These are phyloP conservation scores for Standfussiana lucernea DNA, from an alignment of 2,888 invertebrate genomes.

Conservation along the genomic window DNA sequence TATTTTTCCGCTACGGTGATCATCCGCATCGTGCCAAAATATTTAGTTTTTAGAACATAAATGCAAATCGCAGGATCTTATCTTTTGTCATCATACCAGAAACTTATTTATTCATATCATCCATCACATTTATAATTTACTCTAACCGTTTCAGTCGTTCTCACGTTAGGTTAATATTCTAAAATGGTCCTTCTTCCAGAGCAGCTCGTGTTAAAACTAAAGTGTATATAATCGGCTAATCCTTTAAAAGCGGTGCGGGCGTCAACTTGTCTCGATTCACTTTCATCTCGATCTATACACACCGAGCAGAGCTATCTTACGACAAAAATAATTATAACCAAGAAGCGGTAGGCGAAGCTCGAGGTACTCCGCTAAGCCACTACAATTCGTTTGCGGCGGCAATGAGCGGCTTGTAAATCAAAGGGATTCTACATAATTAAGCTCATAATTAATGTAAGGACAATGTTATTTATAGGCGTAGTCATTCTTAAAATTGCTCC, in stretches of 20 bases:
- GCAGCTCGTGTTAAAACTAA: slow-evolving; percentile 57
- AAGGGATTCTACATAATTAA: slow-evolving; percentile 90
- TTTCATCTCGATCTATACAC: slow-evolving; percentile 86
- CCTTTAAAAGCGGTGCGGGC: slow-evolving; percentile 82
- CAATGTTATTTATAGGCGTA: slow-evolving; percentile 88
- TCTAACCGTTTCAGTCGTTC: neutral
- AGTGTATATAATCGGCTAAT: slow-evolving; percentile 78
- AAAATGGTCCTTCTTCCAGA: slow-evolving; percentile 7
- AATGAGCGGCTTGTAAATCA: slow-evolving; percentile 90
- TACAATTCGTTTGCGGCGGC: slow-evolving; percentile 90
- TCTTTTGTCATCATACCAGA: neutral
- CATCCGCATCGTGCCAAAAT: neutral
- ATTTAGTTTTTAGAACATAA: neutral
- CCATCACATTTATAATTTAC: neutral
- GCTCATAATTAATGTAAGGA: slow-evolving; percentile 90
- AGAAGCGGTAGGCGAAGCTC: slow-evolving; percentile 81
- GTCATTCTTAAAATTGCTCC: slow-evolving; percentile 89
- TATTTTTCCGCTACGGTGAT: neutral
- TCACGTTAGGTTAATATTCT: slow-evolving; percentile 12
- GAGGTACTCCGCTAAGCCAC: slow-evolving; percentile 88
- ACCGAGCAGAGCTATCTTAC: slow-evolving; percentile 76
- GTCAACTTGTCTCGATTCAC: slow-evolving; percentile 86
- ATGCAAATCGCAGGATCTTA: neutral
- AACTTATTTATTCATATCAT: neutral
- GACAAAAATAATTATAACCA: slow-evolving; percentile 89